These are phyloP conservation scores for Ischnura elegans DNA, from an alignment of 2,888 invertebrate species.

Conservation along the genomic window DNA sequence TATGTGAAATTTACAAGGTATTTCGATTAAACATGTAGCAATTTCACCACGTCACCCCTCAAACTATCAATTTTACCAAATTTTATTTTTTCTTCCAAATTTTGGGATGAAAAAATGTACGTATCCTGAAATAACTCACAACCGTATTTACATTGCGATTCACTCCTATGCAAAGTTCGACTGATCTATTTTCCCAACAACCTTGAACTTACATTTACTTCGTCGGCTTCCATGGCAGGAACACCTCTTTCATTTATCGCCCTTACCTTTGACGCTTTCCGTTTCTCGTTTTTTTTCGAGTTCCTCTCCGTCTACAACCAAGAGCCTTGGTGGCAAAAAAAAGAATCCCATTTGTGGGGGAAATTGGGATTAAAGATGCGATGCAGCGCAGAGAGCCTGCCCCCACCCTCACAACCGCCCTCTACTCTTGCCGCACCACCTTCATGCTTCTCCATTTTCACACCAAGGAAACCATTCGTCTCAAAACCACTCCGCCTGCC, in stretches of 20 bases:
- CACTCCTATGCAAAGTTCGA: not conserved
- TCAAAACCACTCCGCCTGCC: not conserved
- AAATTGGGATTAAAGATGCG: constrained; percentile 43
- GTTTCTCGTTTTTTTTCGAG: not conserved
- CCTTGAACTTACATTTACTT: not conserved
- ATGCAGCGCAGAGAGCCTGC: not conserved
- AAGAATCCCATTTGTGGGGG: constrained; percentile 61
- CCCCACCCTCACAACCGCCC: not conserved
- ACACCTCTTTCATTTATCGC: not conserved
- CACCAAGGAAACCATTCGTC: not conserved
- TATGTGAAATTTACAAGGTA: too few relatives aligned
- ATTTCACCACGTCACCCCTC: too few relatives aligned
- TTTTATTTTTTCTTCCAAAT: too few relatives aligned
- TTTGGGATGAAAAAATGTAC: too few relatives aligned
- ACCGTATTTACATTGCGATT: not conserved
- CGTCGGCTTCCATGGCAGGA: not conserved
- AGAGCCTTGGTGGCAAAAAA: not conserved
- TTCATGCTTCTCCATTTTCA: not conserved
- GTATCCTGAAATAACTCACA: too few relatives aligned
- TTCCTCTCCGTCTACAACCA: not conserved
- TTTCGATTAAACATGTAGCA: too few relatives aligned
- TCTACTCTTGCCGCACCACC: not conserved
- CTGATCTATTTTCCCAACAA: not conserved
- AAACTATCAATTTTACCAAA: too few relatives aligned
- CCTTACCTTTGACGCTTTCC: not conserved